These are phyloP conservation scores for Mythimna lalbum DNA, from an alignment of 2,888 invertebrate species.

Conservation along the genomic window DNA sequence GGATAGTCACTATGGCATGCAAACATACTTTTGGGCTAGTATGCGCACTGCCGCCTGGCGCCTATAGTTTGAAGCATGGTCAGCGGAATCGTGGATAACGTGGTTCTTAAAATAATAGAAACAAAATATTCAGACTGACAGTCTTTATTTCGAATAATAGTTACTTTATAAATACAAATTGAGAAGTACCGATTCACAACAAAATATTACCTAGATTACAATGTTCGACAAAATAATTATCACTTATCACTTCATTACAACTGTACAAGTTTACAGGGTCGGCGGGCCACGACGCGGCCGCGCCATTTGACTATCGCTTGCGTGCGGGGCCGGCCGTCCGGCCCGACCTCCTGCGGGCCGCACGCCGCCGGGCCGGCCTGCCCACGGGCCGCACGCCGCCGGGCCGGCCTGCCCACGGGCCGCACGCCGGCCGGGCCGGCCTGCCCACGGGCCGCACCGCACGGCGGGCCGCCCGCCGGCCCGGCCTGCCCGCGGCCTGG, in stretches of 20 bases:
- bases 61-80: background rate
- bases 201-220: constrained; percentile 88
- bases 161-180: constrained; percentile 90
- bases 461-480: constrained; percentile 7
- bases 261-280: constrained; percentile 79
- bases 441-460: constrained; percentile 64
- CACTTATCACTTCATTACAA: constrained; percentile 88
- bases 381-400: no score
- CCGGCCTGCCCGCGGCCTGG: constrained; percentile 43
- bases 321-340: constrained; percentile 48
- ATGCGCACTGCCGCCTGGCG: background rate
- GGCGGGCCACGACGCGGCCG: constrained; percentile 52
- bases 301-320: constrained; percentile 58
- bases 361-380: constrained; percentile 23
- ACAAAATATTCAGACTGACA: constrained; percentile 81
- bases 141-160: constrained; percentile 88
- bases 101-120: constrained; percentile 51
- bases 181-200: constrained; percentile 90
- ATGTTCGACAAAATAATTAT: constrained; percentile 87
- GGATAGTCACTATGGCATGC: no score
- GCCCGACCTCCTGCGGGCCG: constrained; percentile 25
- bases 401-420: constrained; percentile 52
- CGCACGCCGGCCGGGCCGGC: constrained; percentile 19
- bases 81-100: background rate
- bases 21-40: background rate